A percentile compares a stretch with the other conserved stretches of the same genome.
Evolutionary conservation across 2,888 invertebrate species (phyloP).

Genomic region (Augochlorella aurata): DNA sequence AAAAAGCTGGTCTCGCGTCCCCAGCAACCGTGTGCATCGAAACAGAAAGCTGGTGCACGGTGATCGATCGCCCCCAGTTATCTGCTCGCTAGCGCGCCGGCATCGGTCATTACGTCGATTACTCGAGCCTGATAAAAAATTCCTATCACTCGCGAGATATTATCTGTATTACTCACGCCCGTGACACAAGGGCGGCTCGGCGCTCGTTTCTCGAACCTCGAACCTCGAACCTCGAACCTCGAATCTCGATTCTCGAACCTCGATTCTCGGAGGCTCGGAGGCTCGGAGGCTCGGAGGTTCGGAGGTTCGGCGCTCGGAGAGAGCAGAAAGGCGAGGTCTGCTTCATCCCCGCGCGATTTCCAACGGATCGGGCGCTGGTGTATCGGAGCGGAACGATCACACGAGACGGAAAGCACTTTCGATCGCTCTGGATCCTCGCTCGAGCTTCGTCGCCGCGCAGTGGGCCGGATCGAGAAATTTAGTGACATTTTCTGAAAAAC

Average conservation of each 20-base stretch:
- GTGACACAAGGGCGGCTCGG: not conserved
- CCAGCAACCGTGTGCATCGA: not conserved
- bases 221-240: no score
- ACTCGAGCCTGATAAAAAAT: constrained; percentile 22
- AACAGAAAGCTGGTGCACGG: not conserved
- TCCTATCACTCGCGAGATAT: constrained; percentile 24
- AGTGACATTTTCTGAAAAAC: no score
- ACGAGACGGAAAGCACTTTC: not conserved
- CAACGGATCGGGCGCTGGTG: not conserved
- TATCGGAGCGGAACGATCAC: constrained; percentile 12
- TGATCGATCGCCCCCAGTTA: constrained; percentile 21
- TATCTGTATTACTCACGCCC: constrained; percentile 4
- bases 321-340: no score
- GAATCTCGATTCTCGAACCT: no score
- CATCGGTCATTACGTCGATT: constrained; percentile 28
- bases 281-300: no score
- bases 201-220: no score
- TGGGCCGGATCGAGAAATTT: no score
- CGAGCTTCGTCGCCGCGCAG: not conserved
- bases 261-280: no score
- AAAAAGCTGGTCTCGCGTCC: not conserved
- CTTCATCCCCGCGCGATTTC: not conserved
- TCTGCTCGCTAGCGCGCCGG: constrained; percentile 23
- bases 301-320: no score
- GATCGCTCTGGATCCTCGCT: not conserved